phyloP scores from a whole-genome alignment of 2,797 vertebrate genomes.

The Spheniscus humboldti region DNA sequence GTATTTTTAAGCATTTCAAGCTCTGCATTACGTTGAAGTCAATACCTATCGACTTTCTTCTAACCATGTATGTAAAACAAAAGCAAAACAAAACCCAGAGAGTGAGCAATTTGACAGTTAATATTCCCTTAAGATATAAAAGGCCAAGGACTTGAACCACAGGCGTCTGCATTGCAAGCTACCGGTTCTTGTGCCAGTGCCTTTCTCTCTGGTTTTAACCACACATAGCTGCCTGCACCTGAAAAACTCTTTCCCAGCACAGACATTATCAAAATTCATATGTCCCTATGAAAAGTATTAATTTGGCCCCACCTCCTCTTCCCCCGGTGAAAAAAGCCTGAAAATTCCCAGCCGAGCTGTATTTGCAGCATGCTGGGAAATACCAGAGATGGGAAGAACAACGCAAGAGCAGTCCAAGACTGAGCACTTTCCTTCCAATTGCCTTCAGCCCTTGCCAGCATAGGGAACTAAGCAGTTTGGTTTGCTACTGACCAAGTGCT shows the following conservation, averaged over 20 bases:
- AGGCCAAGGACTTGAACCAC: neutral
- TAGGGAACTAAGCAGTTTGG: neutral
- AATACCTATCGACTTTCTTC: neutral
- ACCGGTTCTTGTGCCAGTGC: neutral
- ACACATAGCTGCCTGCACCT: rapidly evolving
- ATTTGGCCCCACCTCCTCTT: neutral
- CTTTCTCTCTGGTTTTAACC: neutral
- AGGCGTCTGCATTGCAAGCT: neutral
- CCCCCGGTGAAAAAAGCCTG: neutral
- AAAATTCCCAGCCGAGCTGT: neutral
- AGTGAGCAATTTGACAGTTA: neutral
- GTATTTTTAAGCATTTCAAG: neutral
- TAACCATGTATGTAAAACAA: neutral
- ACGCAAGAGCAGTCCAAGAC: neutral
- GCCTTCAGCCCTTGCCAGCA: neutral
- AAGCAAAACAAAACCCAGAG: neutral
- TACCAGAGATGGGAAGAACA: neutral
- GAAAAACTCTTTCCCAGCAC: neutral
- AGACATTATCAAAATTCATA: neutral
- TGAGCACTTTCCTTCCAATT: neutral
- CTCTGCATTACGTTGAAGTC: neutral
- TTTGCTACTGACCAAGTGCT: neutral
- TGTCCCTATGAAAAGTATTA: neutral
- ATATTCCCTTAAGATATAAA: neutral
- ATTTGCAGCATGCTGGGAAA: neutral